A percentile compares a stretch with the other conserved stretches of the same genome.
phyloP scores from a whole-genome alignment of 2,888 invertebrate species.

The Fissipunctia ypsillon region DNA sequence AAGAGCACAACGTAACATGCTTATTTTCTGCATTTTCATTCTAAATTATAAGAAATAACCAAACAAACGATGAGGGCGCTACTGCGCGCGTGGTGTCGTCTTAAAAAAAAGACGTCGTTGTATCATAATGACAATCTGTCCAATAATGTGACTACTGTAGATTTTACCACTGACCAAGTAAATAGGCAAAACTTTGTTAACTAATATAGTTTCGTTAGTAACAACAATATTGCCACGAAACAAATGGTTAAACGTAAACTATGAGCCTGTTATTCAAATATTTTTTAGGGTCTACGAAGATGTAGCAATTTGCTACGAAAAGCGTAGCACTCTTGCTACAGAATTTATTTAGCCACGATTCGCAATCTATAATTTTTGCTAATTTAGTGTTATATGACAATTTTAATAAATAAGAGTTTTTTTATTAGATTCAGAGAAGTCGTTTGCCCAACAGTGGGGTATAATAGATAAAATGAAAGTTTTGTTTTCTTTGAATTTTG shows the following conservation, averaged over 20 bases:
- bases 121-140: not conserved
- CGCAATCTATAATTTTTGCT: not conserved
- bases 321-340: conserved; percentile 35
- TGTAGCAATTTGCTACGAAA: conserved; percentile 47
- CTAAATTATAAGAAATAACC: too few species aligned
- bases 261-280: not conserved
- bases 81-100: too few species aligned
- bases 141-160: not conserved
- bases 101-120: not conserved
- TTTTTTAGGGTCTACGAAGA: conserved; percentile 28
- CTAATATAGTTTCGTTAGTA: not conserved
- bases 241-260: not conserved
- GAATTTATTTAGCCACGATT: not conserved
- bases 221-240: not conserved
- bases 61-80: too few species aligned
- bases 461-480: not conserved
- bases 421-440: not conserved
- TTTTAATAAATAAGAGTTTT: not conserved
- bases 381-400: not conserved
- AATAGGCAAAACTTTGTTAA: not conserved
- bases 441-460: not conserved
- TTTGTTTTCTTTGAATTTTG: not conserved
- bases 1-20: too few species aligned
- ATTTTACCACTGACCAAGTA: not conserved
- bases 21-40: too few species aligned